phyloP scores from a whole-genome alignment of 35 echinoderm and acorn worm genomes.

The Nesometra sesokonis region DNA sequence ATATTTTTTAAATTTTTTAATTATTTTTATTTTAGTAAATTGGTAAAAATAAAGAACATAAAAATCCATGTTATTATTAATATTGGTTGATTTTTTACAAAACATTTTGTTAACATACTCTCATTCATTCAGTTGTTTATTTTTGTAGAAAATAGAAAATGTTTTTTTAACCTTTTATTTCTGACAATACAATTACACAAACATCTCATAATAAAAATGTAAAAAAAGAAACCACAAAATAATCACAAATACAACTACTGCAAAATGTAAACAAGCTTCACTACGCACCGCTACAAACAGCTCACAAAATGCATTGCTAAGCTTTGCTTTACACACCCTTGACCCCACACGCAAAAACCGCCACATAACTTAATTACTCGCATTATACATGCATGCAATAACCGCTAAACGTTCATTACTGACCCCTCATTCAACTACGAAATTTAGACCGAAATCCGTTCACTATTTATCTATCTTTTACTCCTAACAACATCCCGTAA shows the following conservation, averaged over 20 bases:
- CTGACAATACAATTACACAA: too few relatives aligned
- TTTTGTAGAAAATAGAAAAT: too few relatives aligned
- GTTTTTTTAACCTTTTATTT: too few relatives aligned
- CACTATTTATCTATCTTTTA: not conserved
- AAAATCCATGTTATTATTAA: too few relatives aligned
- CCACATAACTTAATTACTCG: not conserved
- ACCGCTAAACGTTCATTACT: not conserved
- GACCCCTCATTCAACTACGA: not conserved
- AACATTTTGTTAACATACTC: too few relatives aligned
- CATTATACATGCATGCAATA: not conserved
- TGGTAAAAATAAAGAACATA: too few relatives aligned
- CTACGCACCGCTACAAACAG: not conserved
- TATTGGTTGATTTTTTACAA: too few relatives aligned
- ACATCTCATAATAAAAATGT: too few relatives aligned
- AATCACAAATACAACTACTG: not conserved
- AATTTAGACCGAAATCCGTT: not conserved
- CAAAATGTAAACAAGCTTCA: not conserved
- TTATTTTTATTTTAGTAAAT: too few relatives aligned
- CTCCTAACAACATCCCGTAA: not conserved
- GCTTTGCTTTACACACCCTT: not conserved
- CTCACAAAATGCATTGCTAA: not conserved
- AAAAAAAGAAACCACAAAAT: too few relatives aligned
- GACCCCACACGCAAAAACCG: not conserved
- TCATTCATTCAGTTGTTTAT: too few relatives aligned
- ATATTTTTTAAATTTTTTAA: too few relatives aligned